Conservation (phyloP, 2,797 vertebrate genomes). For the Distichodus sexfasciatus region DNA sequence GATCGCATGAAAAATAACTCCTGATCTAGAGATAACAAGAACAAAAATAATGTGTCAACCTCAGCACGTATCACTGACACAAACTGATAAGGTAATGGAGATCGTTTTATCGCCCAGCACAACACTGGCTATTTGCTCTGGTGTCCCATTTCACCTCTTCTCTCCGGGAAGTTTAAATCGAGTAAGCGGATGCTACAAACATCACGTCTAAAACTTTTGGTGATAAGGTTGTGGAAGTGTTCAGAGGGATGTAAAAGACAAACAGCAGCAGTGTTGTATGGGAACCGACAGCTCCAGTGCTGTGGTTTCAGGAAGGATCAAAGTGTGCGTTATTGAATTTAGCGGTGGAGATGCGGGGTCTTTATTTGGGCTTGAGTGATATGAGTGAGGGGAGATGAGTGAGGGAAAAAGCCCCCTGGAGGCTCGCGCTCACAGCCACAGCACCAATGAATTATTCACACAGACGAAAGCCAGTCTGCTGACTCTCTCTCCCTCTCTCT, state of each 20-base stretch:
- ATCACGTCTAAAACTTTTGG: neutral
- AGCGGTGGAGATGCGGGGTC: slow-evolving; percentile 36
- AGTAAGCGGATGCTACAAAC: neutral
- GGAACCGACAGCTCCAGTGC: slow-evolving; percentile 40
- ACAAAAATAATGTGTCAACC: too few species aligned
- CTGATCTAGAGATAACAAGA: too few species aligned
- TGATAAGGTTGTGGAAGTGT: neutral
- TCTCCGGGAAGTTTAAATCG: neutral
- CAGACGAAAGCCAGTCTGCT: slow-evolving; percentile 30
- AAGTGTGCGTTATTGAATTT: slow-evolving; percentile 46
- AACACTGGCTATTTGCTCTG: too few species aligned
- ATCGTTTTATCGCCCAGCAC: too few species aligned
- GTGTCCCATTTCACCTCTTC: neutral
- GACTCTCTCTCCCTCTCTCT: slow-evolving; percentile 2
- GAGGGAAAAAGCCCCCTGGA: slow-evolving; percentile 46
- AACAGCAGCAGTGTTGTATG: slow-evolving; percentile 35
- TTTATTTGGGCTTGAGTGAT: slow-evolving; percentile 49
- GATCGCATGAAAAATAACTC: too few species aligned
- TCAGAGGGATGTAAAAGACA: slow-evolving; percentile 14
- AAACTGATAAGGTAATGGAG: too few species aligned
- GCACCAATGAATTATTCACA: slow-evolving; percentile 52
- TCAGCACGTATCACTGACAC: too few species aligned
- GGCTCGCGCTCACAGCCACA: slow-evolving; percentile 43
- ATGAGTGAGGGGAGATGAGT: slow-evolving; percentile 42
- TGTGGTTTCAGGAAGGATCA: slow-evolving; percentile 33